Percentiles rank a stretch among this genome's conserved stretches.
These are phyloP conservation scores for Lynx canadensis DNA, from an alignment of 2,113 vertebrate species.

Conservation along the genomic window DNA sequence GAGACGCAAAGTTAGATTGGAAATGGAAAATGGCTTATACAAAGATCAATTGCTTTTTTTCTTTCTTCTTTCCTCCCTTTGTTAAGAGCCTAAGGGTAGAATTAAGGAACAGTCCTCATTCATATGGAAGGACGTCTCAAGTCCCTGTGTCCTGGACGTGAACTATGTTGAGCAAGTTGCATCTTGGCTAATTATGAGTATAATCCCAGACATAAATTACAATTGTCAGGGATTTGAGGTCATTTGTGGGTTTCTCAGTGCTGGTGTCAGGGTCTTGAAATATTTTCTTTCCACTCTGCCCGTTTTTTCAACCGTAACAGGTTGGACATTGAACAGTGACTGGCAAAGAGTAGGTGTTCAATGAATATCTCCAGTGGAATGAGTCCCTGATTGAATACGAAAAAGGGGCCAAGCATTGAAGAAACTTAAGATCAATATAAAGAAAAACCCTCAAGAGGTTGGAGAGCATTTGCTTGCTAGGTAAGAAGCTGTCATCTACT, in stretches of 20 bases:
- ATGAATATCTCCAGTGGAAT: background rate
- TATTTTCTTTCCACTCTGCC: background rate
- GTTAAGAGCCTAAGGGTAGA: background rate
- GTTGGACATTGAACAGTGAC: background rate
- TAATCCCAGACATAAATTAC: background rate
- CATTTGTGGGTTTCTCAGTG: background rate
- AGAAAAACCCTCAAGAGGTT: background rate
- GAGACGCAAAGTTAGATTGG: background rate
- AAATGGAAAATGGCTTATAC: background rate
- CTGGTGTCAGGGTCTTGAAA: background rate
- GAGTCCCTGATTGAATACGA: background rate
- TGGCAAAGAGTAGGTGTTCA: background rate
- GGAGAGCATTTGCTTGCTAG: background rate
- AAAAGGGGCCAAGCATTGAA: background rate
- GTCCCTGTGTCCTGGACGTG: background rate
- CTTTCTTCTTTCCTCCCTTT: background rate
- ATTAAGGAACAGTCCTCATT: background rate
- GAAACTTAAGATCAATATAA: background rate
- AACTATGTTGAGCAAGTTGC: background rate
- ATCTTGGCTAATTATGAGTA: background rate
- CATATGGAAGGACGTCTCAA: background rate
- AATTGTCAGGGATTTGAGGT: background rate
- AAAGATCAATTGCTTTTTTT: background rate
- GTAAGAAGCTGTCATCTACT: background rate
- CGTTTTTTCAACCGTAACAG: background rate